Evolutionary conservation across 2,113 vertebrate genomes (phyloP).

Genomic region (Megatriorchis doriae): DNA sequence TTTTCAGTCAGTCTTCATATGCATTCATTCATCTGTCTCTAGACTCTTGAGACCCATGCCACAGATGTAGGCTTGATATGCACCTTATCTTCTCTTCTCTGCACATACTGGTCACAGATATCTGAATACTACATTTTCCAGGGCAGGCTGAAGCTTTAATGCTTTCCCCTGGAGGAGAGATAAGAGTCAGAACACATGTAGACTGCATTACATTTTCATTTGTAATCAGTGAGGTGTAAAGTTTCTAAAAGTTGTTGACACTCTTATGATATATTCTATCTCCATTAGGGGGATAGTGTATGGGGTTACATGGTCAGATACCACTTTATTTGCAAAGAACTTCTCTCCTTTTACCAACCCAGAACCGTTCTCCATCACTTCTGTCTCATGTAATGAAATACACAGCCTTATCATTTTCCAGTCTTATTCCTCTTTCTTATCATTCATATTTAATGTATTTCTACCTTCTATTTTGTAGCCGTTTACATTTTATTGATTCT

Average conservation of each 20-base stretch:
- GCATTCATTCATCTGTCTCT: not conserved
- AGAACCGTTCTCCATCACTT: not conserved
- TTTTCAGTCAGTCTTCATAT: not conserved
- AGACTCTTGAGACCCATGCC: not conserved
- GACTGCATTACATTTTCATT: slow-evolving; percentile 27
- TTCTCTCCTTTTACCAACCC: not conserved
- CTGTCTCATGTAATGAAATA: not conserved
- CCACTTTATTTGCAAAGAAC: not conserved
- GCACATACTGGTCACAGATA: not conserved
- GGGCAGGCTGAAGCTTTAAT: slow-evolving; percentile 7
- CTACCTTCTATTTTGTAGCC: not conserved
- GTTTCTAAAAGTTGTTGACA: slow-evolving; percentile 28
- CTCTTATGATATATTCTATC: not conserved
- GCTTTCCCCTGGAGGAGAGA: slow-evolving; percentile 11
- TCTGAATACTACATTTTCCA: slow-evolving; percentile 20
- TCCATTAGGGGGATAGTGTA: not conserved
- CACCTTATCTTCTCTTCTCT: slow-evolving; percentile 6
- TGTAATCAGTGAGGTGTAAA: slow-evolving; percentile 15
- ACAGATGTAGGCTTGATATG: not conserved
- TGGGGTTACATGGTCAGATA: not conserved
- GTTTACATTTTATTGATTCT: slow-evolving; percentile 32
- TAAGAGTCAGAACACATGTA: slow-evolving; percentile 28
- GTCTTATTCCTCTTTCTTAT: slow-evolving; percentile 4
- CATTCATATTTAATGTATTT: slow-evolving; percentile 45
- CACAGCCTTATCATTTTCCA: not conserved